phyloP scores from a whole-genome alignment of 37 sponge, comb jelly and placozoan genomes.

The Axinella damicornis region DNA sequence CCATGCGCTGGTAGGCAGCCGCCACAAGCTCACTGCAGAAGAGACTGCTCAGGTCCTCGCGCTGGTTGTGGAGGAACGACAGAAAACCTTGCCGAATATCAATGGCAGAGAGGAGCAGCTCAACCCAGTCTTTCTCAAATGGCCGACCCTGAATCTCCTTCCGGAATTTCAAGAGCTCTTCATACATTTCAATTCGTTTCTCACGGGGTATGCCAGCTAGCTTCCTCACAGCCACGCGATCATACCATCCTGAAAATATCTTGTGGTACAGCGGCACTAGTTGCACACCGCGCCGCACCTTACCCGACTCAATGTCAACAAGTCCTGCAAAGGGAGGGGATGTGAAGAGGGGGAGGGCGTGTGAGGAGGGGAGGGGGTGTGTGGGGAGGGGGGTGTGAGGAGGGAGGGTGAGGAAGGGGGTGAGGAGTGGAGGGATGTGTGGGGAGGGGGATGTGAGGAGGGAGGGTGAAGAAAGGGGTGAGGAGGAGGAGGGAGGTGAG shows the following conservation, averaged over 20 bases:
- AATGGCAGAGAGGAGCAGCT: conserved; percentile 70
- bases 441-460: no score
- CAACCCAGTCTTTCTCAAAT: conserved; percentile 74
- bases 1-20: conserved; percentile 70
- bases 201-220: conserved; percentile 50
- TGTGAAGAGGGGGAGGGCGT: conserved; percentile 9
- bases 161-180: conserved; percentile 55
- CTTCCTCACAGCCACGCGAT: conserved; percentile 69
- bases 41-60: conserved; percentile 78
- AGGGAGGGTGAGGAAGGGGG: no score
- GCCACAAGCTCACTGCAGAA: conserved; percentile 88
- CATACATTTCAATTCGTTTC: conserved; percentile 56
- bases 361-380: no score
- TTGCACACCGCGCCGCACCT: conserved; percentile 74
- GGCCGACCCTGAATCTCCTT: conserved; percentile 63
- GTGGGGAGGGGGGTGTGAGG: no score
- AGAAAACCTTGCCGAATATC: conserved; percentile 66
- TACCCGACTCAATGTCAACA: conserved; percentile 77
- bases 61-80: conserved; percentile 56
- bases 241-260: conserved; percentile 87
- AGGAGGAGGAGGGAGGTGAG: no score
- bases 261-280: conserved; percentile 72
- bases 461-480: no score
- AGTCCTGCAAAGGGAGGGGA: no score
- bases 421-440: no score